Evolutionary conservation across 1,140 invertebrate genomes (phyloP).

Genomic region (Diprion similis): DNA sequence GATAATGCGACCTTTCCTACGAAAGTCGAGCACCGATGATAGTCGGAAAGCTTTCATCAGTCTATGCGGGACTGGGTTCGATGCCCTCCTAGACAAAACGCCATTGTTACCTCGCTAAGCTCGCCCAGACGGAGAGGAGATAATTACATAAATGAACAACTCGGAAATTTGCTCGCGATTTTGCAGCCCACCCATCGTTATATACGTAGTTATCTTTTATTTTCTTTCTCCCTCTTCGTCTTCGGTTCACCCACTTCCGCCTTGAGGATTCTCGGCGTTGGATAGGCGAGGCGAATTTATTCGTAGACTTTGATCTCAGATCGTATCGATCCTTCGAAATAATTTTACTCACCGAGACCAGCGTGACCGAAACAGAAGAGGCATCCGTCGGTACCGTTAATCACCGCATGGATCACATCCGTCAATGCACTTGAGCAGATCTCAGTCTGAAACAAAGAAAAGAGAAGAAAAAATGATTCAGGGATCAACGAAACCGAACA

Average conservation of each 20-base stretch:
- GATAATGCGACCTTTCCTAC: no score
- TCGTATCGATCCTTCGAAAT: not conserved
- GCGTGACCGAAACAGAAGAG: constrained; percentile 93
- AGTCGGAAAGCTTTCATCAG: not conserved
- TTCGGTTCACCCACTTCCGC: not conserved
- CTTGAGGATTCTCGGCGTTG: not conserved
- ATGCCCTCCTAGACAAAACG: constrained; percentile 29
- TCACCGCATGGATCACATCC: constrained; percentile 92
- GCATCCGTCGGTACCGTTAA: constrained; percentile 92
- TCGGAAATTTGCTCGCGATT: constrained; percentile 1
- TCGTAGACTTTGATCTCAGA: not conserved
- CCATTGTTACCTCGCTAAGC: constrained; percentile 26
- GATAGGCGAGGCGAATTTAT: not conserved
- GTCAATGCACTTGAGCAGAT: constrained; percentile 88
- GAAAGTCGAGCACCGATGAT: no score
- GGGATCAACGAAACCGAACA: not conserved
- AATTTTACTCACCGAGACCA: constrained; percentile 76
- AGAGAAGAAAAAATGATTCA: constrained; percentile 12
- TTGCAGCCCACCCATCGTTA: not conserved
- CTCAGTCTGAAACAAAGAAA: constrained; percentile 77
- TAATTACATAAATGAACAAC: constrained; percentile 45
- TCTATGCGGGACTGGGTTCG: constrained; percentile 5
- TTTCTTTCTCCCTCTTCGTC: not conserved
- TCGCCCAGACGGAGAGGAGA: constrained; percentile 29
- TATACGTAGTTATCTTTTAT: not conserved